Base-by-base conservation (phyloP, 1,140 invertebrate species). In the Cylas formicarius region DNA sequence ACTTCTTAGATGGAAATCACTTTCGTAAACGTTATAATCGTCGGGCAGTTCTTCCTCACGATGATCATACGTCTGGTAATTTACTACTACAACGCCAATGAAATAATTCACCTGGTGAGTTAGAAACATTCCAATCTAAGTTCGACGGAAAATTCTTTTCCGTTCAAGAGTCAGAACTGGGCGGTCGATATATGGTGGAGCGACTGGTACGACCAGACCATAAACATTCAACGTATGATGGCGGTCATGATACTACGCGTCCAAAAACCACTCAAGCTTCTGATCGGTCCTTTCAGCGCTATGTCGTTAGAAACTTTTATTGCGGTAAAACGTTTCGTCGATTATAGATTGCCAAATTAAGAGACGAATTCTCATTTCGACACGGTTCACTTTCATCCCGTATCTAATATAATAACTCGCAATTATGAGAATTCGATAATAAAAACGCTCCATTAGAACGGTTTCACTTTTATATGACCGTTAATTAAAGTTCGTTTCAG, bases 271-370 rank as follows among this genome's bases (percentile, higher is more conserved):
- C 18, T 47, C 14, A 29, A 23, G 7, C 41, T 47, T 20, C 7
- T 40, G 8, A 47, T 47, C 16, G 45, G 45, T 1, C 45, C 45
- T 14, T 47, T 47, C 41, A 38, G 45, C 4, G 31, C 27, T 11
- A 34, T 47, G 45, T 47, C 45, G n/a, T 24, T 47, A 29, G 21
- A 34, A 19, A 35, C 45, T 7, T 47, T 47, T 28, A 35, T 47
- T 14, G 20, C 45, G 16, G 45, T 47, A 27, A 20, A n/a, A n/a
- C n/a, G n/a, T n/a, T n/a, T n/a, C n/a, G n/a, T n/a, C n/a, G n/a
- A n/a, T n/a, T n/a, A n/a, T n/a, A n/a, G n/a, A n/a, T n/a, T n/a
- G n/a, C n/a, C n/a, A n/a, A n/a, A n/a, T n/a, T n/a, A n/a, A n/a
- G n/a, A n/a, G n/a, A n/a, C n/a, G n/a, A n/a, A n/a, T n/a, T n/a